These are phyloP conservation scores for Cinara cedri DNA, from an alignment of 2,888 invertebrate species.

Conservation along the genomic window DNA sequence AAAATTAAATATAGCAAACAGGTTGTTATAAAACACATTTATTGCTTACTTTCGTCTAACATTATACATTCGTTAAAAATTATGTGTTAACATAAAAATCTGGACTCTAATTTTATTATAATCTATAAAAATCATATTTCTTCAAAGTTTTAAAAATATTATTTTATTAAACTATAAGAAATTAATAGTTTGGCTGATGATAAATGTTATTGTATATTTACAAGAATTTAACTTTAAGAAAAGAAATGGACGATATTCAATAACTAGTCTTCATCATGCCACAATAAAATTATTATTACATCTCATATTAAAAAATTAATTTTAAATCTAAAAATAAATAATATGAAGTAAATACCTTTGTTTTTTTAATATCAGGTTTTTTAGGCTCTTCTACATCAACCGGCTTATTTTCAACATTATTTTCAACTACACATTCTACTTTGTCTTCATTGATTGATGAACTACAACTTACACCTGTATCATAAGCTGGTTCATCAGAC, in stretches of 20 bases:
- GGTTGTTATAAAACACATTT: slow-evolving; percentile 14
- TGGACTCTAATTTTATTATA: too few species aligned
- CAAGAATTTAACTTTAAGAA: too few species aligned
- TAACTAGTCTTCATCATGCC: not conserved
- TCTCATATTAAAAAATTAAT: too few species aligned
- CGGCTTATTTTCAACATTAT: slow-evolving; percentile 39
- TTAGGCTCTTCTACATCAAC: slow-evolving; percentile 17
- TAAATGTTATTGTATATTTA: too few species aligned
- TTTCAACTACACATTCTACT: slow-evolving; percentile 36
- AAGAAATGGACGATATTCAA: too few species aligned
- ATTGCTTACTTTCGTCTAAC: slow-evolving; percentile 46
- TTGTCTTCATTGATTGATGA: slow-evolving; percentile 50
- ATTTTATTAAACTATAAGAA: too few species aligned
- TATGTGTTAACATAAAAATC: too few species aligned
- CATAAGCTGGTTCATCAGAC: slow-evolving; percentile 53
- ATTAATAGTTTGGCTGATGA: too few species aligned
- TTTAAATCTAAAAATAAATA: not conserved
- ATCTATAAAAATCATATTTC: too few species aligned
- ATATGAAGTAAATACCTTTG: slow-evolving; percentile 23
- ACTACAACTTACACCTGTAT: slow-evolving; percentile 51
- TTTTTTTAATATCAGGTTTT: slow-evolving; percentile 38
- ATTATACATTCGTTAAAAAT: not conserved
- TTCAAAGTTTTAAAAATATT: too few species aligned
- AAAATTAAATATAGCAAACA: slow-evolving; percentile 39
- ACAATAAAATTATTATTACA: not conserved